Evolutionary conservation across 2,113 vertebrate species (phyloP).

Genomic region (Phaethon lepturus): DNA sequence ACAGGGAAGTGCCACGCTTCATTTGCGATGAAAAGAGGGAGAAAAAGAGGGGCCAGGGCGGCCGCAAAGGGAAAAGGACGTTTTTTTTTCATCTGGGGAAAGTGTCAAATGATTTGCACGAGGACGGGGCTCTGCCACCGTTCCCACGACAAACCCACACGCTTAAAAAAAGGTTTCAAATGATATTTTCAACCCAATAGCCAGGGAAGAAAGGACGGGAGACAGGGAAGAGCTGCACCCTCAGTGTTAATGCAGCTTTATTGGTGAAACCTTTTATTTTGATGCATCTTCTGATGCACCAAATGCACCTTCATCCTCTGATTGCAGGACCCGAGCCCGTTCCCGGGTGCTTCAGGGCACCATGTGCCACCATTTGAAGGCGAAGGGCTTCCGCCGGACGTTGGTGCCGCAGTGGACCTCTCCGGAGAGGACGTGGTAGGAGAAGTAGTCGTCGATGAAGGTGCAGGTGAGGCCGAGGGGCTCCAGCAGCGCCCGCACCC

Average conservation of each 20-base stretch:
- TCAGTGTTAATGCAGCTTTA: not conserved
- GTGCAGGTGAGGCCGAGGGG: constrained; percentile 83
- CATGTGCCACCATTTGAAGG: constrained; percentile 89
- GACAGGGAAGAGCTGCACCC: not conserved
- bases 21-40: not conserved
- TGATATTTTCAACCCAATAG: fast-evolving
- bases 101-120: not conserved
- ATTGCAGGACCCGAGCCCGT: fast-evolving
- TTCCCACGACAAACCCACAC: fast-evolving
- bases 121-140: not conserved
- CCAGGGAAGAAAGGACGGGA: fast-evolving
- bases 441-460: constrained; percentile 86
- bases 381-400: constrained; percentile 80
- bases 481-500: constrained; percentile 81
- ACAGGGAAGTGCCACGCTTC: not conserved
- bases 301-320: not conserved
- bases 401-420: constrained; percentile 94
- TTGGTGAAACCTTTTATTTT: not conserved
- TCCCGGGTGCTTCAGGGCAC: constrained; percentile 64
- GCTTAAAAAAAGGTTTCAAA: no score
- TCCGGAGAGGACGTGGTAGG: constrained; percentile 81
- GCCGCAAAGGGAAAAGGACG: not conserved
- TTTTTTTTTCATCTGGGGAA: fast-evolving
- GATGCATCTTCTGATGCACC: not conserved
- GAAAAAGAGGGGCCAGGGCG: fast-evolving